A percentile compares a stretch with the other conserved stretches of the same genome.
Evolutionary conservation across 2,113 vertebrate genomes (phyloP).

Genomic region (Perognathus longimembris): DNA sequence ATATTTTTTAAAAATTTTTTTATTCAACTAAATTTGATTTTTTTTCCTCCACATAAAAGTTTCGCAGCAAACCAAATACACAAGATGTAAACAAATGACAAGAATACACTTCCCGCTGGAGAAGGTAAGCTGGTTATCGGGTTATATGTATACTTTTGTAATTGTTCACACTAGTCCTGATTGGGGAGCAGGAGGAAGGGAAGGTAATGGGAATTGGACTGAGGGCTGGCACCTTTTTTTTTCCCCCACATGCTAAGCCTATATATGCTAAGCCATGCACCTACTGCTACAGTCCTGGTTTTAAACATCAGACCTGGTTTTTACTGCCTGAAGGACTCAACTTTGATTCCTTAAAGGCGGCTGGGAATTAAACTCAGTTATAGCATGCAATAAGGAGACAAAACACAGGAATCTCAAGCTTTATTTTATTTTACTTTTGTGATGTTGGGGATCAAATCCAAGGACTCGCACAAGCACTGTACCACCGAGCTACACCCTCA

Average conservation of each 20-base stretch:
- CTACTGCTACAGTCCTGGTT: too few relatives aligned
- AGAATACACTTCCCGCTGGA: not conserved
- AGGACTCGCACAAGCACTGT: not conserved
- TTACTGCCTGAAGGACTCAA: not conserved
- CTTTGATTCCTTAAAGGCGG: not conserved
- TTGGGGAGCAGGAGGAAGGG: not conserved
- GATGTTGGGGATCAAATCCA: not conserved
- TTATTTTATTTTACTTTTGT: not conserved
- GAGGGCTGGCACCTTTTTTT: not conserved
- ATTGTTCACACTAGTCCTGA: not conserved
- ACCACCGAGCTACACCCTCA: not conserved
- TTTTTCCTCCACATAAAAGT: not conserved
- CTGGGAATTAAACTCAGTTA: not conserved
- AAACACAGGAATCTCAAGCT: not conserved
- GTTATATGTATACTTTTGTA: not conserved
- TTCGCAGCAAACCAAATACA: not conserved
- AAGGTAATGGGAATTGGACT: too few relatives aligned
- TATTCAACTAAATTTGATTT: too few relatives aligned
- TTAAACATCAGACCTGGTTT: not conserved
- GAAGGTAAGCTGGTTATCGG: not conserved
- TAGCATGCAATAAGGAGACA: not conserved
- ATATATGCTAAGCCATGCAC: too few relatives aligned
- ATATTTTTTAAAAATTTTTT: not conserved
- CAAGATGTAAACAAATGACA: not conserved
- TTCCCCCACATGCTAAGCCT: not conserved